Evolutionary conservation across 2,888 invertebrate species (phyloP), one percentile per base, ranked within the genome.

Genomic region (Tachina lurida): DNA sequence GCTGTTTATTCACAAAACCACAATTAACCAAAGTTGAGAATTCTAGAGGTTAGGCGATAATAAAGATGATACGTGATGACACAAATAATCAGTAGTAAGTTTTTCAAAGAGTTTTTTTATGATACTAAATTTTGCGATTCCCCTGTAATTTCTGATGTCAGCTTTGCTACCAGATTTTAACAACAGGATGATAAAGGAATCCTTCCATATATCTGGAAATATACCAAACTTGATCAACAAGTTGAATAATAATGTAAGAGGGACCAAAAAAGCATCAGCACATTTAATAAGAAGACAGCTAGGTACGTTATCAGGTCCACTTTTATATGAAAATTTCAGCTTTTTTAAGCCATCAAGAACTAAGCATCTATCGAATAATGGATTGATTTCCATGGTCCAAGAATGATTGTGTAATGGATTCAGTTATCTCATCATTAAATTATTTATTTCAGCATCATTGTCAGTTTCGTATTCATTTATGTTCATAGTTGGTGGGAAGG

Each of bases 111-210:
- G 2, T 12, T 12, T 45, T 45, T 2, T 0, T 52, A 52, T 15
- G n/a, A n/a, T 15, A n/a, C 1, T 52, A n/a, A 52, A 15, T 12
- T 52, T 52, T 3, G 15, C 52, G 12, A 52, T 52, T 52, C 15
- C 52, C n/a, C 12, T 52, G 52, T 52, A 52, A 52, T 52, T 52
- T 52, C 52, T 52, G 8, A 52, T 52, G 52, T n/a, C 15, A 52
- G 52, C 15, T 52, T 52, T 52, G 17, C 52, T 52, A 15, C 52
- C 52, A n/a, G 2, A 52, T n/a, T 52, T 52, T n/a, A 52, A 52
- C 15, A 52, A 52, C 13, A 17, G 52, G 15, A 52, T 52, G 52
- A 52, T 15, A 15, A n/a, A 52, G 15, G 1, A 52, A 52, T 52
- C 52, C 52, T n/a, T 52, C 52, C 15, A 52, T n/a, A 52, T n/a